These are phyloP conservation scores for Diaphora mendica DNA, from an alignment of 2,888 invertebrate genomes.

Conservation along the genomic window DNA sequence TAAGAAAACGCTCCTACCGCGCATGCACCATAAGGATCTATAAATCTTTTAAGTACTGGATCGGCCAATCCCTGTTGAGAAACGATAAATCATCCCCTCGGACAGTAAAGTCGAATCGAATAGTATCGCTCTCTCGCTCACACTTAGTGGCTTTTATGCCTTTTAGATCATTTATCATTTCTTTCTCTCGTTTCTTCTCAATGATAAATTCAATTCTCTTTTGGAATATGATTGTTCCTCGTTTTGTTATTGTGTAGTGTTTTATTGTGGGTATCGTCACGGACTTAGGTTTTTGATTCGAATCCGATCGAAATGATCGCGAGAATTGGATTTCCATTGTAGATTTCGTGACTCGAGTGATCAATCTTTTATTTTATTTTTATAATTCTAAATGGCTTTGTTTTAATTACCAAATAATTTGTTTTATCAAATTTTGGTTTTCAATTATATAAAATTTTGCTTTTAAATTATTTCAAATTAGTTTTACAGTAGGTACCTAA, in stretches of 20 bases:
- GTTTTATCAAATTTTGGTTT: constrained; percentile 29
- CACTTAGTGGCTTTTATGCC: constrained; percentile 65
- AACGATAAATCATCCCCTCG: constrained; percentile 84
- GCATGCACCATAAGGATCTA: constrained; percentile 83
- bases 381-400: constrained; percentile 34
- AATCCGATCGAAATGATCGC: constrained; percentile 83
- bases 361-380: constrained; percentile 73
- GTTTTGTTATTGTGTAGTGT: constrained; percentile 83
- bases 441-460: constrained; percentile 14
- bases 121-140: constrained; percentile 71
- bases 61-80: constrained; percentile 86
- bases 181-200: constrained; percentile 82
- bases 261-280: constrained; percentile 84
- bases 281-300: constrained; percentile 83
- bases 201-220: constrained; percentile 86
- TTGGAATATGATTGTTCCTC: constrained; percentile 85
- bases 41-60: constrained; percentile 84
- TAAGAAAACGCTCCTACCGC: constrained; percentile 86
- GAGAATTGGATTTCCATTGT: constrained; percentile 85
- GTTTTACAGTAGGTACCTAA: background rate
- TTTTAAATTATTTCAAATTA: constrained; percentile 15
- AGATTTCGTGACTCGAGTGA: constrained; percentile 76
- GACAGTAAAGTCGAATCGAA: constrained; percentile 78
- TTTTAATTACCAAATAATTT: constrained; percentile 47
- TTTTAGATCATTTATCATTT: constrained; percentile 83